phyloP scores from a whole-genome alignment of 2,888 invertebrate genomes.

The Chirona hameri region DNA sequence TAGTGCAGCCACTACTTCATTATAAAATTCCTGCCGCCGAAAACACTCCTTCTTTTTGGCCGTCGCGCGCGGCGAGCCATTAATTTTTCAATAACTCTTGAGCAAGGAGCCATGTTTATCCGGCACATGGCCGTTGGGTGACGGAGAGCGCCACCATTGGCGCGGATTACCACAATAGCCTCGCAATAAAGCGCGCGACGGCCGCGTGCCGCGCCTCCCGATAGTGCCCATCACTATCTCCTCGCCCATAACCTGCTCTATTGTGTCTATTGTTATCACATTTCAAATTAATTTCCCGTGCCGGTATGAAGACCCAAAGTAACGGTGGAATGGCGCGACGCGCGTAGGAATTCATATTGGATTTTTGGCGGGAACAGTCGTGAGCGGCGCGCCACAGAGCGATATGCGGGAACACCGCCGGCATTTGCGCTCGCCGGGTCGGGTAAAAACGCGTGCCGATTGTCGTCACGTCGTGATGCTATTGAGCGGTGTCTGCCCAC shows the following conservation, averaged over 20 bases:
- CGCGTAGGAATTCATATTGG: constrained; percentile 10
- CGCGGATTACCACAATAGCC: constrained; percentile 22
- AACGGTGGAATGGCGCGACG: constrained; percentile 8
- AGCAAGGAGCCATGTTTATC: constrained; percentile 8
- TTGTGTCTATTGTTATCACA: constrained; percentile 25
- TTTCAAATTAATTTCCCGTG: constrained; percentile 5
- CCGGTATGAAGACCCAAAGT: constrained; percentile 22
- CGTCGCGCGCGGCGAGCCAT: background rate
- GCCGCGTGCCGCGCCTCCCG: constrained; percentile 25
- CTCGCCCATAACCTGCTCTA: constrained; percentile 10
- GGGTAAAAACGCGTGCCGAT: background rate
- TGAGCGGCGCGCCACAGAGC: background rate
- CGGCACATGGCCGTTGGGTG: constrained; percentile 1
- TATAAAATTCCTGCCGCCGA: background rate
- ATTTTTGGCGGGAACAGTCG: constrained; percentile 12
- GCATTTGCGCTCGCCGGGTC: background rate
- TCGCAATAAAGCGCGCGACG: background rate
- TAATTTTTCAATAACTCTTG: constrained; percentile 23
- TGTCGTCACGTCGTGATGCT: too few relatives aligned
- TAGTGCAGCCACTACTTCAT: constrained; percentile 22
- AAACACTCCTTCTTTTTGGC: constrained; percentile 9
- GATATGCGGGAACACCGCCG: background rate
- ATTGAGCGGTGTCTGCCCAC: too few relatives aligned
- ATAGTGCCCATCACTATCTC: constrained; percentile 22
- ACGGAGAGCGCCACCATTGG: background rate